These are phyloP conservation scores for Myathropa florea DNA, from an alignment of 2,888 invertebrate genomes.

Conservation along the genomic window DNA sequence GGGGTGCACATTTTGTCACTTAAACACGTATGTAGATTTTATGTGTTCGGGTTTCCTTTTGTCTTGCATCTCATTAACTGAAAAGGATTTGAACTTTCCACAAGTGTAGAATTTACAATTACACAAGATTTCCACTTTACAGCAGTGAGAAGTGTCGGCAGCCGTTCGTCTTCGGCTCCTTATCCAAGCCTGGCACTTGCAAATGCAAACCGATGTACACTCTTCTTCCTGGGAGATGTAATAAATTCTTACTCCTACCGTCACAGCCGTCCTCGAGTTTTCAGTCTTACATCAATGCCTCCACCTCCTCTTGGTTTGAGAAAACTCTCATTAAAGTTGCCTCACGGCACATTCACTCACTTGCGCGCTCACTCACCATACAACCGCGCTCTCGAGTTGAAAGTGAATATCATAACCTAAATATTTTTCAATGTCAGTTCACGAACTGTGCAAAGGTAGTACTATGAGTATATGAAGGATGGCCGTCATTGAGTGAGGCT, in stretches of 20 bases:
- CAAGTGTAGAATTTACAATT: constrained; percentile 68
- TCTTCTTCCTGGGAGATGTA: constrained; percentile 15
- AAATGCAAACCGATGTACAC: constrained; percentile 41
- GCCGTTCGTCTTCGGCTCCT: constrained; percentile 24
- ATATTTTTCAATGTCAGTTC: constrained; percentile 67
- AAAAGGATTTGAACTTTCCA: constrained; percentile 67
- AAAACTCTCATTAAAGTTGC: constrained; percentile 43
- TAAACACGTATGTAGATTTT: constrained; percentile 71
- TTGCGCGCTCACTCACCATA: constrained; percentile 1
- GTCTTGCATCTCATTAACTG: constrained; percentile 70
- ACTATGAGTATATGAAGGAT: constrained; percentile 18
- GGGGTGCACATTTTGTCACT: constrained; percentile 70
- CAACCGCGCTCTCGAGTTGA: constrained; percentile 37
- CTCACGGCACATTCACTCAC: constrained; percentile 34
- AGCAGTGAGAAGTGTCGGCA: constrained; percentile 19
- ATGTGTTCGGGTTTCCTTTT: constrained; percentile 62
- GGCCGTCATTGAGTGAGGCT: constrained; percentile 1
- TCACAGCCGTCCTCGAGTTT: neutral
- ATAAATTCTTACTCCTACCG: constrained; percentile 39
- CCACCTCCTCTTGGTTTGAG: neutral
- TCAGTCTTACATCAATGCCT: neutral
- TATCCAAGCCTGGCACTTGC: constrained; percentile 26
- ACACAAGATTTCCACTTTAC: constrained; percentile 62
- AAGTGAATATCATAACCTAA: constrained; percentile 68
- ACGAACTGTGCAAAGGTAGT: constrained; percentile 16